Conservation (phyloP, 2,888 invertebrate genomes). For the Neocrepidodera transversa region DNA sequence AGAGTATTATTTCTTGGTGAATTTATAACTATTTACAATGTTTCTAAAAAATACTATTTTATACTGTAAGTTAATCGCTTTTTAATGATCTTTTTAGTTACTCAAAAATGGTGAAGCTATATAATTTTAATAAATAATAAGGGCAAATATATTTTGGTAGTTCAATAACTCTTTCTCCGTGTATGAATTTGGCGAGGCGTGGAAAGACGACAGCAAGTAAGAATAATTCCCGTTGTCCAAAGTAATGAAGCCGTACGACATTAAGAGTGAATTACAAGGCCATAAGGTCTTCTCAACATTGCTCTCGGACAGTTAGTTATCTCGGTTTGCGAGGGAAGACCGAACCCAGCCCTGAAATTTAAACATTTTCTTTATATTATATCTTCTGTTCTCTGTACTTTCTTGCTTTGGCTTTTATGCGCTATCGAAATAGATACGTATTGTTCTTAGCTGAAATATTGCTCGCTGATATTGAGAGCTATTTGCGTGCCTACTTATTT, state of each 20-base stretch:
- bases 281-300: conserved; percentile 57
- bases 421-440: conserved; percentile 12
- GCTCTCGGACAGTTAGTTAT: conserved; percentile 50
- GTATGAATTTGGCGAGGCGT: not conserved
- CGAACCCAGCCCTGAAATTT: conserved; percentile 34
- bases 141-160: too few relatives aligned
- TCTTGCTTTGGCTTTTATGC: conserved; percentile 5
- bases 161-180: too few relatives aligned
- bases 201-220: conserved; percentile 2
- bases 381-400: not conserved
- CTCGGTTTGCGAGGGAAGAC: conserved; percentile 35
- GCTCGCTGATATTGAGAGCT: not conserved
- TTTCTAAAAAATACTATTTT: too few relatives aligned
- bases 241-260: conserved; percentile 57
- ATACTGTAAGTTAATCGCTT: too few relatives aligned
- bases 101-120: too few relatives aligned
- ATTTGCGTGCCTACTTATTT: too few relatives aligned
- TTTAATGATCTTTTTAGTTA: too few relatives aligned
- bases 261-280: conserved; percentile 58
- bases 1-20: too few relatives aligned
- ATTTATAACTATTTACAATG: too few relatives aligned
- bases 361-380: conserved; percentile 1
- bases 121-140: too few relatives aligned
- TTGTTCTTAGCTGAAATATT: conserved; percentile 5
- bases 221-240: conserved; percentile 42